Base-by-base conservation (phyloP, 2,888 invertebrate species). In the Amphipoea oculea region DNA sequence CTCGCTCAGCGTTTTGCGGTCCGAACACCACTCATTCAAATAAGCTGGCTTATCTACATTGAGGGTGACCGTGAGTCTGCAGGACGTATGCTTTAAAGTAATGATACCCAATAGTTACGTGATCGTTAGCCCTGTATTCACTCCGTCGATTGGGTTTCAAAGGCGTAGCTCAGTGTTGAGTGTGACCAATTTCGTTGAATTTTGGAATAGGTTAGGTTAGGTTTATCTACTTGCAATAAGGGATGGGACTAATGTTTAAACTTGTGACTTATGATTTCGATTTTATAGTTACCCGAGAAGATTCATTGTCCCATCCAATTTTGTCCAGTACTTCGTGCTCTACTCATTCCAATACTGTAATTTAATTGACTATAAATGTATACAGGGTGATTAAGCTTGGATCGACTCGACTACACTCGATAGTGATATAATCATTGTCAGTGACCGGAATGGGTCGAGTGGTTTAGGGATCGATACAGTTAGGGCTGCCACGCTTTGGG, bases 1-100 rank as follows among this genome's bases (percentile, higher is more conserved):
- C 89, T 88, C 86, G 88, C 88, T 85, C 92, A 88, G 90, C 90
- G 87, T 90, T 92, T 92, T 93, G 94, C 90, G 93, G 93, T 92
- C 87, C 84, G 87, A 88, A 89, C 91, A 91, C 89, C 89, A 89
- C 92, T 91, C 92, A 92, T 91, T 91, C 90, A 92, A 93, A 94
- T 93, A 92, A 91, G 91, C 90, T 89, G 88, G 91, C 89, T 89
- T 92, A 91, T 90, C 87, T 90, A 85, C 86, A 86, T 86, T 84
- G 76, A 88, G 85, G 84, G 84, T 85, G 85, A 81, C 87, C 62
- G 63, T 78, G 62, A 48, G 70, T 84, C 73, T 72, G 68, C 14
- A 42, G 87, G 74, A 84, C 65, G 68, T 69, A 45, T 66, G 71
- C 63, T 78, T 40, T 80, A 83, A 73, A 79, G 79, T 79, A 77